These are phyloP conservation scores for Origma solitaria DNA, from an alignment of 2,113 vertebrate species.

Conservation along the genomic window DNA sequence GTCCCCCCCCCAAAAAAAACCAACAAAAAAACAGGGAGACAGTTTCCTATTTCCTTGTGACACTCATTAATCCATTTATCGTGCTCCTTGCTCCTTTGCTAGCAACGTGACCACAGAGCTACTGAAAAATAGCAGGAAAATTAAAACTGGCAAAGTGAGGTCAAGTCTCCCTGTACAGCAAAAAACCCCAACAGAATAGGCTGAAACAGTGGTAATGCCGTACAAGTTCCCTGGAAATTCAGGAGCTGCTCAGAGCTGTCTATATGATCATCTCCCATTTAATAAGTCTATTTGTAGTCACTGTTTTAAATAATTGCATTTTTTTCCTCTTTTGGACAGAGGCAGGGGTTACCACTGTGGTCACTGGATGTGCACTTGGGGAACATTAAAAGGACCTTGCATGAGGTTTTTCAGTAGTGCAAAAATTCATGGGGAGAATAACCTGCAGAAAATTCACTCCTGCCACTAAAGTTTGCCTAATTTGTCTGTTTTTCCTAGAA, in stretches of 20 bases:
- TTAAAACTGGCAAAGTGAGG: background rate
- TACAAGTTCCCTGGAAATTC: background rate
- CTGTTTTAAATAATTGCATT: background rate
- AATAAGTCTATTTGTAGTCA: background rate
- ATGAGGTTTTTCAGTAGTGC: background rate
- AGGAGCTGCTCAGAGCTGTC: background rate
- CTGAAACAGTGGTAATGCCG: background rate
- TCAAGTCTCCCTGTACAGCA: background rate
- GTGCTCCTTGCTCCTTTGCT: background rate
- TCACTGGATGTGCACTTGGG: fast-evolving
- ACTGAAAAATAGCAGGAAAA: background rate
- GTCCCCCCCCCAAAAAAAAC: background rate
- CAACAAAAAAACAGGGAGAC: background rate
- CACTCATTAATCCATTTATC: background rate
- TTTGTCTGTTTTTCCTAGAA: background rate
- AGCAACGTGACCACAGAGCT: background rate
- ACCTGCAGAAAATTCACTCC: background rate
- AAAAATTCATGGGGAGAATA: background rate
- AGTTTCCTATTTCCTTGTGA: background rate
- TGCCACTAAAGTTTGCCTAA: background rate
- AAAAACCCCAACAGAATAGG: background rate
- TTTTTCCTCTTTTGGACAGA: background rate
- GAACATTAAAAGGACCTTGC: background rate
- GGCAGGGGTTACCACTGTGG: background rate
- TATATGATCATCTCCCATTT: background rate